These are phyloP conservation scores for Gari tellinella DNA, from an alignment of 2,888 invertebrate genomes.

Conservation along the genomic window DNA sequence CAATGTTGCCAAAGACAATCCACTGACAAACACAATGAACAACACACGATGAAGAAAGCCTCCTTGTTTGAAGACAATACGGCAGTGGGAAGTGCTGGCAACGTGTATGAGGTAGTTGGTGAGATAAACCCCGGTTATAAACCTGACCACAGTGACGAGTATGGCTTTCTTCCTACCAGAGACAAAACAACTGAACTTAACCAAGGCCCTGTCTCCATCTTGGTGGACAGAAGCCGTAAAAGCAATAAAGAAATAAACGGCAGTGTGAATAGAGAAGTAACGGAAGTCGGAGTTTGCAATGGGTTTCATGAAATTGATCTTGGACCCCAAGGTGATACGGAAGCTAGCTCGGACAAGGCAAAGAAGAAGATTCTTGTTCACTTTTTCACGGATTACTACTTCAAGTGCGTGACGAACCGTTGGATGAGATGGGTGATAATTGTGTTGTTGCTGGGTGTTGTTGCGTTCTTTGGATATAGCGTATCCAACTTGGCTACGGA, in stretches of 20 bases:
- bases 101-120: constrained; percentile 43
- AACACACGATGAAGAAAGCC: background rate
- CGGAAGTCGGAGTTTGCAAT: too few species aligned
- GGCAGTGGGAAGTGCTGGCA: constrained; percentile 36
- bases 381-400: constrained; percentile 72
- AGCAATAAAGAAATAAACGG: too few species aligned
- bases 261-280: too few species aligned
- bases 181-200: too few species aligned
- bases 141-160: constrained; percentile 28
- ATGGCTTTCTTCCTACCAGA: constrained; percentile 22
- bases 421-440: constrained; percentile 68
- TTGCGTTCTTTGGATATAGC: constrained; percentile 64
- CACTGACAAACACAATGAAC: background rate
- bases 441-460: constrained; percentile 41
- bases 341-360: background rate
- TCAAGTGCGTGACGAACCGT: constrained; percentile 70
- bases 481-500: constrained; percentile 71
- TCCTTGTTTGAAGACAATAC: constrained; percentile 41
- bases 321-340: background rate
- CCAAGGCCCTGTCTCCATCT: too few species aligned
- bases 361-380: constrained; percentile 60
- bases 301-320: too few species aligned
- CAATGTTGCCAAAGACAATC: too few species aligned
- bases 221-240: too few species aligned
- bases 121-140: constrained; percentile 30